Percentiles rank a stretch among this genome's conserved stretches.
phyloP scores from a whole-genome alignment of 1,140 invertebrate genomes.

The Nasonia giraulti region DNA sequence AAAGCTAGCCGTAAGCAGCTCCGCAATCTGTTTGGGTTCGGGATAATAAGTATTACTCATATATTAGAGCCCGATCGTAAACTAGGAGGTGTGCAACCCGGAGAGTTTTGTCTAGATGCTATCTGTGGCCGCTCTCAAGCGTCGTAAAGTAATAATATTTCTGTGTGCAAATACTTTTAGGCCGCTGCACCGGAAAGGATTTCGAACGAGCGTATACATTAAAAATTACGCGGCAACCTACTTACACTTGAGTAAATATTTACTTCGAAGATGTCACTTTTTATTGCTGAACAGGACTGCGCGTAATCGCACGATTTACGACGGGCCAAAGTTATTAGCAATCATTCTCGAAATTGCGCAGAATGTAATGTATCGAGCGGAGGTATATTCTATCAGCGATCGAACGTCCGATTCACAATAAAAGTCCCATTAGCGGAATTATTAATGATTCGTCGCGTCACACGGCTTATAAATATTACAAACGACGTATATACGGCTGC shows the following conservation, averaged over 20 bases:
- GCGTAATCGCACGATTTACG: background rate
- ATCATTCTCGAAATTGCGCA: background rate
- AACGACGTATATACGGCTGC: background rate
- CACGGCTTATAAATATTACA: constrained; percentile 60
- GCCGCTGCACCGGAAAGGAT: background rate
- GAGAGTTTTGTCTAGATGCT: constrained; percentile 4
- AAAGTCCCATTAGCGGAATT: constrained; percentile 64
- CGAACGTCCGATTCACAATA: background rate
- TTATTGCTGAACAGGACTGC: background rate
- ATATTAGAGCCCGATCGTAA: constrained; percentile 30
- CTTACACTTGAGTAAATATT: background rate
- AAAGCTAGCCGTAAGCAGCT: constrained; percentile 49
- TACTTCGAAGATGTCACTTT: background rate
- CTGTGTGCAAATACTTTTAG: background rate
- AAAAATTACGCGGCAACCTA: background rate
- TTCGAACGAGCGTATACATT: background rate
- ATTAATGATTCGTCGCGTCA: constrained; percentile 64
- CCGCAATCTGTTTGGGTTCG: constrained; percentile 38
- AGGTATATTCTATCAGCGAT: background rate
- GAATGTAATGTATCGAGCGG: background rate
- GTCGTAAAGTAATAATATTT: constrained; percentile 33
- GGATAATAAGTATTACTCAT: constrained; percentile 44
- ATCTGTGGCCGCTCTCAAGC: background rate
- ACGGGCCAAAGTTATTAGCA: background rate
- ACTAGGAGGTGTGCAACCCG: constrained; percentile 23